These are phyloP conservation scores for Spea bombifrons DNA, from an alignment of 2,113 vertebrate species.

Conservation along the genomic window DNA sequence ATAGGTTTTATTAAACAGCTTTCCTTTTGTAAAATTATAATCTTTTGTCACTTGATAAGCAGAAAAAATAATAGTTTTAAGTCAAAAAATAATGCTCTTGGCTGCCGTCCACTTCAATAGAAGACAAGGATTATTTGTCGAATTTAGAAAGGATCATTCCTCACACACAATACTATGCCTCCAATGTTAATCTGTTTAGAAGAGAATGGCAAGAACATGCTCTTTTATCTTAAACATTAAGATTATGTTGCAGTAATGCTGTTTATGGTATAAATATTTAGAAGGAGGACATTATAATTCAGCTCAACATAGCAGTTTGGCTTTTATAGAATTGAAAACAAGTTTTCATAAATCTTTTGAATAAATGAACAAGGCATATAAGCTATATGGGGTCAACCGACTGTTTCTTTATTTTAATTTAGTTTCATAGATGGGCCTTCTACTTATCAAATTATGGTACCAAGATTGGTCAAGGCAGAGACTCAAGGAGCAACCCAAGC, in stretches of 20 bases:
- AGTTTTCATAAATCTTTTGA: no score
- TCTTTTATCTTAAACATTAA: conserved; percentile 2
- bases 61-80: conserved; percentile 15
- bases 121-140: conserved; percentile 45
- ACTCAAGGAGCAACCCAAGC: no score
- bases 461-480: no score
- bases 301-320: not conserved
- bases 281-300: not conserved
- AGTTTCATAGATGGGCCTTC: not conserved
- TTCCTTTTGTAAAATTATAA: no score
- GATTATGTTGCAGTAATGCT: conserved; percentile 26
- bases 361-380: not conserved
- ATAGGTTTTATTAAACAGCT: no score
- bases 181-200: conserved; percentile 15
- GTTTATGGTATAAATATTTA: conserved; percentile 3
- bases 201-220: conserved; percentile 1
- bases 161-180: conserved; percentile 35
- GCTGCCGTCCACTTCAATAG: conserved; percentile 22
- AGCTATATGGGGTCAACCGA: not conserved
- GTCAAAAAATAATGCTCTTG: conserved; percentile 12
- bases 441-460: no score
- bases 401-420: not conserved
- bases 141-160: conserved; percentile 42
- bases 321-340: no score
- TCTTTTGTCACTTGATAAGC: conserved; percentile 8